Conservation (phyloP, 2,113 vertebrate species). For the Psammodynastes pulverulentus region DNA sequence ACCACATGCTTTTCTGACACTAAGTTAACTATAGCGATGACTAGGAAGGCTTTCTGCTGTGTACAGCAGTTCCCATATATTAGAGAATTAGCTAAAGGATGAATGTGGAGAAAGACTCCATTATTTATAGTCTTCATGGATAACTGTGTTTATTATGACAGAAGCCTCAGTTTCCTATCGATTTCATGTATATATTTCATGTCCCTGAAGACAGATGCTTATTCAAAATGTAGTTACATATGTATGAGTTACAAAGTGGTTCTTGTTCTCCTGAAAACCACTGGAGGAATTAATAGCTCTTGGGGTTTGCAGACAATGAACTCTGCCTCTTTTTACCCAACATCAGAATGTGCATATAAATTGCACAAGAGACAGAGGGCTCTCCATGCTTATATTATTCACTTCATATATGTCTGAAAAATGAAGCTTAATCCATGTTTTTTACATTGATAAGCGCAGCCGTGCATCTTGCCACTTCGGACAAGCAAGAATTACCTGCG, state of each 20-base stretch:
- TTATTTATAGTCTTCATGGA: neutral
- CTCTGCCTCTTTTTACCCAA: neutral
- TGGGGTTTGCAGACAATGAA: constrained; percentile 2
- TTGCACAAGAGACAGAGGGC: neutral
- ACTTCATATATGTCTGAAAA: neutral
- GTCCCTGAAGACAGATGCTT: neutral
- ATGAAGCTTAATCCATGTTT: neutral
- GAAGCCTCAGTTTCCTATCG: neutral
- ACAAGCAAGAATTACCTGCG: neutral
- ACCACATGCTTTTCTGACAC: neutral
- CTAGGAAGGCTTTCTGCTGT: neutral
- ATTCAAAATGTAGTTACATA: constrained; percentile 1
- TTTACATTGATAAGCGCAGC: neutral
- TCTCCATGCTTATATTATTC: neutral
- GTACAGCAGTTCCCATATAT: neutral
- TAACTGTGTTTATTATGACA: constrained; percentile 2
- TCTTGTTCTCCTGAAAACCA: neutral
- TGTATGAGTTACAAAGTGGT: neutral
- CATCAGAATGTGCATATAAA: neutral
- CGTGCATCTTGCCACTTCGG: neutral
- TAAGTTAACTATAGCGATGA: neutral
- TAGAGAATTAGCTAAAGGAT: neutral
- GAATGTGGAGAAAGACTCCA: neutral
- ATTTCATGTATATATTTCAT: neutral
- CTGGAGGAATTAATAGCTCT: neutral